Percentiles rank a stretch among this genome's conserved stretches.
These are phyloP conservation scores for Helicoverpa zea DNA, from an alignment of 1,140 invertebrate species.

Conservation along the genomic window DNA sequence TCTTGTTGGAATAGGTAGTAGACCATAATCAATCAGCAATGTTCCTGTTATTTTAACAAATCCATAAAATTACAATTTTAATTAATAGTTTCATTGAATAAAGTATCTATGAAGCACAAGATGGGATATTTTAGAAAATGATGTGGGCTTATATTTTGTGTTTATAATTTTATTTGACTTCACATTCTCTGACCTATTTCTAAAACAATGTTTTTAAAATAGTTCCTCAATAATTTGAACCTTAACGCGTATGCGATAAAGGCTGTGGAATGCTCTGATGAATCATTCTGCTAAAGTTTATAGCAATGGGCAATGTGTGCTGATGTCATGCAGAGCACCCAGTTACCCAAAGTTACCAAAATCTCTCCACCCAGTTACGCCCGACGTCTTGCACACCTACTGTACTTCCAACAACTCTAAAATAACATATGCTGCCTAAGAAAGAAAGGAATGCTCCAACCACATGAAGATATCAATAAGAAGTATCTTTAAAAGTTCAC, in stretches of 20 bases:
- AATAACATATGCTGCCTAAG: slow-evolving; percentile 59
- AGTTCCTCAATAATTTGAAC: slow-evolving; percentile 51
- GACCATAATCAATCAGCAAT: background rate
- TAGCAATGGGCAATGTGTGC: slow-evolving; percentile 75
- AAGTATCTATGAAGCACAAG: background rate
- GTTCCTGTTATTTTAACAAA: background rate
- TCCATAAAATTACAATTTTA: background rate
- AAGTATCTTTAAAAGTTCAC: slow-evolving; percentile 57
- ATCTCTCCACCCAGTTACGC: slow-evolving; percentile 55
- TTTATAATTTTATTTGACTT: slow-evolving; percentile 24
- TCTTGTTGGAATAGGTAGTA: background rate
- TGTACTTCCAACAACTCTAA: slow-evolving; percentile 65
- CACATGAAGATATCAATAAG: slow-evolving; percentile 55
- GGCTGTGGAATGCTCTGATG: slow-evolving; percentile 58
- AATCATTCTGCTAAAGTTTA: slow-evolving; percentile 79
- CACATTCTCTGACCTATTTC: slow-evolving; percentile 53
- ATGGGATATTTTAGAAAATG: background rate
- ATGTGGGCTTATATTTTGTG: slow-evolving; percentile 4
- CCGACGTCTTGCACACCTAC: slow-evolving; percentile 58
- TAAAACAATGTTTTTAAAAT: slow-evolving; percentile 44
- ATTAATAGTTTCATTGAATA: background rate
- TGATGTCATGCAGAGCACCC: slow-evolving; percentile 79
- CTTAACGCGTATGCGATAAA: slow-evolving; percentile 52
- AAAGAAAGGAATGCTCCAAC: slow-evolving; percentile 56
- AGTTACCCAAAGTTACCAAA: slow-evolving; percentile 51